These are phyloP conservation scores for Caloenas nicobarica DNA, from an alignment of 2,113 vertebrate species.

Conservation along the genomic window DNA sequence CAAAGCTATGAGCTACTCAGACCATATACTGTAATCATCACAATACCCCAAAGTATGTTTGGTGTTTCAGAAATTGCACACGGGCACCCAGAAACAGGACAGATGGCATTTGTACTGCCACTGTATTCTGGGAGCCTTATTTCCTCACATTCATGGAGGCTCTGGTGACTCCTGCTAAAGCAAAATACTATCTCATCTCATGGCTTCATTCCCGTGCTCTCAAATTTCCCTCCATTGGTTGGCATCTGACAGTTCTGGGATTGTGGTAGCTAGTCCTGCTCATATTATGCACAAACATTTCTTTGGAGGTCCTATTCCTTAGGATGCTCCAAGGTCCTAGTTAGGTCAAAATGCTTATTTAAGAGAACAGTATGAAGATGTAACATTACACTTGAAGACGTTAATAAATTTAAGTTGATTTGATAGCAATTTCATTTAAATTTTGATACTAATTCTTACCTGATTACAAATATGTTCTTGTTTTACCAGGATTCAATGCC, in stretches of 20 bases:
- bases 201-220: background rate
- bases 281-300: background rate
- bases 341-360: background rate
- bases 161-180: background rate
- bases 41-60: background rate
- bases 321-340: background rate
- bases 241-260: background rate
- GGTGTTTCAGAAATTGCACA: background rate
- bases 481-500: background rate
- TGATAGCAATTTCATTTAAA: background rate
- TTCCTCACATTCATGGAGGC: background rate
- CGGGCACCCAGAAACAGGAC: background rate
- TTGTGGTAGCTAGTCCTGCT: background rate
- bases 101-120: background rate
- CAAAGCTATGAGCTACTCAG: too few species aligned
- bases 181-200: background rate
- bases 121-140: background rate
- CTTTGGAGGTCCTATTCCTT: background rate
- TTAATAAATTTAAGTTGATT: background rate
- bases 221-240: background rate
- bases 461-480: background rate
- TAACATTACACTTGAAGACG: background rate
- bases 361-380: background rate
- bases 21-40: background rate
- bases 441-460: background rate